Evolutionary conservation across 2,113 vertebrate genomes (phyloP).

Genomic region (Chaetorhynchus papuensis): DNA sequence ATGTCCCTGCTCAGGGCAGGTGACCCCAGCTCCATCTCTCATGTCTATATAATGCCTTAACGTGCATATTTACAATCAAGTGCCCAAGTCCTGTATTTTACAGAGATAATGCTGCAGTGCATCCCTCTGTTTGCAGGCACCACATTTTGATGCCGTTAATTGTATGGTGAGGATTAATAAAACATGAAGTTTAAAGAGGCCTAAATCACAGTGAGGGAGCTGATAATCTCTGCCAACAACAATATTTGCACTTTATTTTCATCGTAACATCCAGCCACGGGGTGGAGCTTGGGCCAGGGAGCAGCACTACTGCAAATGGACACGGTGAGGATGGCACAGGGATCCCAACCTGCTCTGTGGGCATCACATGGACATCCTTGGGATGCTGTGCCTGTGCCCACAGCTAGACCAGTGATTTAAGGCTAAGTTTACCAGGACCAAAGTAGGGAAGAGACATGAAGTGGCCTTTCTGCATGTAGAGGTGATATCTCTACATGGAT

Average conservation of each 20-base stretch:
- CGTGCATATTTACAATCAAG: fast-evolving
- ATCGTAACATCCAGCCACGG: not conserved
- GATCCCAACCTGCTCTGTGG: not conserved
- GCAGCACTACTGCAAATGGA: not conserved
- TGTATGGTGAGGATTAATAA: not conserved
- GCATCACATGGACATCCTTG: not conserved
- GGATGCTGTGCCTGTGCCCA: not conserved
- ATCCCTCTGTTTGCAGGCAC: slow-evolving; percentile 33
- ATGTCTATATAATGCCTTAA: not conserved
- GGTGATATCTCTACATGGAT: not conserved
- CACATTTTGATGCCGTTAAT: not conserved
- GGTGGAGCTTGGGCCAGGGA: not conserved
- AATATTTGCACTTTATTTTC: slow-evolving; percentile 36
- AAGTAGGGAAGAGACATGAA: not conserved
- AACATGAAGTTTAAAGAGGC: slow-evolving; percentile 33
- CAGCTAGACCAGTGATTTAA: not conserved
- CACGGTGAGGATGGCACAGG: not conserved
- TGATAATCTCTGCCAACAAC: slow-evolving; percentile 17
- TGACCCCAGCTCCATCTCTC: not conserved
- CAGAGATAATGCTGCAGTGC: not conserved
- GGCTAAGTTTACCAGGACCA: not conserved
- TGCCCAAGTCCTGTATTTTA: not conserved
- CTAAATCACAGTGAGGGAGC: not conserved
- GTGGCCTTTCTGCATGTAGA: not conserved
- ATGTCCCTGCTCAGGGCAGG: not conserved